A percentile compares a stretch with the other conserved stretches of the same genome.
phyloP scores from a whole-genome alignment of 1,140 invertebrate genomes.

The Calephelis virginiensis region DNA sequence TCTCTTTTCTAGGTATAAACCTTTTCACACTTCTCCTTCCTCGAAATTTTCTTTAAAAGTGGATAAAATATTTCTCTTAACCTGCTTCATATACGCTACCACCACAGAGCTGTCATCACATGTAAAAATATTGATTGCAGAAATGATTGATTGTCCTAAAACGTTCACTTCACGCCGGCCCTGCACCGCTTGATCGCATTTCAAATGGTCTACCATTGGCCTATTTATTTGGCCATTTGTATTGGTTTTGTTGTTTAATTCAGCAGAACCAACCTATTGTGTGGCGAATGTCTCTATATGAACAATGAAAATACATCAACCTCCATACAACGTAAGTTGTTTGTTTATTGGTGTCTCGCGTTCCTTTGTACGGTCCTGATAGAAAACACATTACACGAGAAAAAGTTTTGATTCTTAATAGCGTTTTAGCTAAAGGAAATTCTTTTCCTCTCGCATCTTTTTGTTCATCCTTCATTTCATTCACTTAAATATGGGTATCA shows the following conservation, averaged over 20 bases:
- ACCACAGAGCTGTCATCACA: background rate
- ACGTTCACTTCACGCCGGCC: background rate
- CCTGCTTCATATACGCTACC: background rate
- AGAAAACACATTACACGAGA: conserved; percentile 5
- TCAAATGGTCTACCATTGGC: conserved; percentile 27
- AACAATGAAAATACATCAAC: conserved; percentile 19
- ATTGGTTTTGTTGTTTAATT: conserved; percentile 20
- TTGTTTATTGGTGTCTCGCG: conserved; percentile 14
- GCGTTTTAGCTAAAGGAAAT: too few relatives aligned
- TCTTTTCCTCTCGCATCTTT: too few relatives aligned
- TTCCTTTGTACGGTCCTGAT: background rate
- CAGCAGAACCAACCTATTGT: conserved; percentile 12
- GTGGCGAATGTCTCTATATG: conserved; percentile 9
- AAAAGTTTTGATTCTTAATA: background rate
- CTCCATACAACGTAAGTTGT: conserved; percentile 1
- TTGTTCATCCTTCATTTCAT: too few relatives aligned
- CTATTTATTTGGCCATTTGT: conserved; percentile 38
- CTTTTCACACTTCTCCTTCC: too few relatives aligned
- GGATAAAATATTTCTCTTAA: too few relatives aligned
- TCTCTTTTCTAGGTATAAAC: too few relatives aligned
- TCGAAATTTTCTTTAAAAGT: too few relatives aligned
- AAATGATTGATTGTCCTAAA: conserved; percentile 12
- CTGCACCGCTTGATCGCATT: conserved; percentile 13
- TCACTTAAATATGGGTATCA: too few relatives aligned
- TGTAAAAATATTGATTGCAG: background rate